These are phyloP conservation scores for Drosophila percnosoma DNA, from an alignment of 2,888 invertebrate genomes.

Conservation along the genomic window DNA sequence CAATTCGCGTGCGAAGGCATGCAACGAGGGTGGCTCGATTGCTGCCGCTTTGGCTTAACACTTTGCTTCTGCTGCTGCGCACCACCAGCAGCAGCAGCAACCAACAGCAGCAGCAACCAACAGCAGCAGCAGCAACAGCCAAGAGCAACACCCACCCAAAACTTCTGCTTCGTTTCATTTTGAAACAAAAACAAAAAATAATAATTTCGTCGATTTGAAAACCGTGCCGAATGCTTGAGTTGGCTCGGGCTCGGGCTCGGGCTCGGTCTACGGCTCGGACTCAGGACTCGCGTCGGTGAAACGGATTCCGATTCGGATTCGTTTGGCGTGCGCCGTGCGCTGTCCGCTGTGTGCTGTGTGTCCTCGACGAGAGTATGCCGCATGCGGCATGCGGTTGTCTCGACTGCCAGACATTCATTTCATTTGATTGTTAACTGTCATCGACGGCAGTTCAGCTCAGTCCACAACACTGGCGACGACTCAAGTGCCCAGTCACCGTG, in stretches of 20 bases:
- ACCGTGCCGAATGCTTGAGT: conserved; percentile 62
- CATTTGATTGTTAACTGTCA: conserved; percentile 85
- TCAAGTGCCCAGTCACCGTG: conserved; percentile 9
- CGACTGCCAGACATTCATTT: conserved; percentile 68
- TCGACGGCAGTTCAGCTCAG: conserved; percentile 74
- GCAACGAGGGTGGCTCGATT: conserved; percentile 48
- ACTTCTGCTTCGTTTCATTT: conserved; percentile 65
- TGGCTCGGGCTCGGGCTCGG: conserved; percentile 8
- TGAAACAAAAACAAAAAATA: conserved; percentile 59
- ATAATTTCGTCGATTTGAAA: conserved; percentile 52
- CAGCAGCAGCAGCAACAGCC: conserved; percentile 15
- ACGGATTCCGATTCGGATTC: conserved; percentile 29
- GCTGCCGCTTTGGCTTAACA: conserved; percentile 44
- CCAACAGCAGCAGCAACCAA: conserved; percentile 41
- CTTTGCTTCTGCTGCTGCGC: conserved; percentile 51
- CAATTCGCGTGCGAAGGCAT: conserved; percentile 17
- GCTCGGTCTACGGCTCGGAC: conserved; percentile 17
- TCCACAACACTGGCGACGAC: conserved; percentile 5
- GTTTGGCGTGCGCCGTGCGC: conserved; percentile 35
- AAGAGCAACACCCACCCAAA: conserved; percentile 38
- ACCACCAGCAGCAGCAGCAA: conserved; percentile 50
- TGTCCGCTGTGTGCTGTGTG: conserved; percentile 19
- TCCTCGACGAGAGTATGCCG: conserved; percentile 31
- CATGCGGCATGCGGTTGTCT: conserved; percentile 33
- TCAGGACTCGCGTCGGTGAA: conserved; percentile 31